A percentile compares a stretch with the other conserved stretches of the same genome.
These are phyloP conservation scores for Hypomecis punctinalis DNA, from an alignment of 2,888 invertebrate species.

Conservation along the genomic window DNA sequence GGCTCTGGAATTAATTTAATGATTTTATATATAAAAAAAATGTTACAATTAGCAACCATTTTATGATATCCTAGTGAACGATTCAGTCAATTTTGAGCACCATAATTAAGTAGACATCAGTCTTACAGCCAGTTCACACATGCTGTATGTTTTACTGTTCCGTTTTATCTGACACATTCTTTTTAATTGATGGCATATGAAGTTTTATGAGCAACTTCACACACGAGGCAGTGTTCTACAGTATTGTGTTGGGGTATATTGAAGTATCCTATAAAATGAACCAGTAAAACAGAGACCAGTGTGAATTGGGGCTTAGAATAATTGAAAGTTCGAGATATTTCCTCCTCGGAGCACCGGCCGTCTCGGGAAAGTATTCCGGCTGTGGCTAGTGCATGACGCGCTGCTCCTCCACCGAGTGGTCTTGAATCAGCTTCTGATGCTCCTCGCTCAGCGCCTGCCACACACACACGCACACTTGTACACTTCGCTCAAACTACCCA, in stretches of 20 bases:
- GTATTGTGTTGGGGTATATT: too few species aligned
- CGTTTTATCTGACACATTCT: too few species aligned
- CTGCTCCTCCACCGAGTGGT: conserved; percentile 67
- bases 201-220: too few species aligned
- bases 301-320: too few species aligned
- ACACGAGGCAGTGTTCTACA: too few species aligned
- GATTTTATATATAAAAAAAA: background rate
- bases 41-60: background rate
- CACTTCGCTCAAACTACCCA: conserved; percentile 43
- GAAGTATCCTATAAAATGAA: too few species aligned
- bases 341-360: background rate
- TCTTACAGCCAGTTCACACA: background rate
- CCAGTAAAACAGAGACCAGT: too few species aligned
- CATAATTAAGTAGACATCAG: background rate
- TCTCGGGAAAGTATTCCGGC: too few species aligned
- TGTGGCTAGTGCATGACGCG: conserved; percentile 67
- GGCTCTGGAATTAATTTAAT: conserved; percentile 74
- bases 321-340: background rate
- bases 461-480: conserved; percentile 53
- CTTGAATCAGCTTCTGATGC: conserved; percentile 91
- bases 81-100: conserved; percentile 6
- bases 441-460: conserved; percentile 92
- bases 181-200: too few species aligned
- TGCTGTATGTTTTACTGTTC: too few species aligned
- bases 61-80: background rate